phyloP scores from a whole-genome alignment of 2,797 vertebrate genomes.

The Trachops cirrhosus region DNA sequence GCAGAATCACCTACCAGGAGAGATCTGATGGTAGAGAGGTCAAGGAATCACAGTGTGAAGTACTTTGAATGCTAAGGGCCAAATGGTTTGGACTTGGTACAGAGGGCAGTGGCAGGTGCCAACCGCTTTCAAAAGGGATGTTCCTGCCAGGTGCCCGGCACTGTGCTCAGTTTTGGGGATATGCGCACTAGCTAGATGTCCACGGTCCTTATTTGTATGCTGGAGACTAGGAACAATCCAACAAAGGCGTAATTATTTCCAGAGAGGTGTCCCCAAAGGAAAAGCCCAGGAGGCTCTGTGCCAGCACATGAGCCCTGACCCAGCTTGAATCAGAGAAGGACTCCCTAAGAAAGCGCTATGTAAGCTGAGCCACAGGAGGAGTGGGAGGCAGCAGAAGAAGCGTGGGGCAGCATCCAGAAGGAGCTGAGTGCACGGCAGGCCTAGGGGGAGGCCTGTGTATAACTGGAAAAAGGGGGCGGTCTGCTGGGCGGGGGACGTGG shows the following conservation, averaged over 20 bases:
- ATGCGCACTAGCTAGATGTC: neutral
- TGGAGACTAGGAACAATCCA: neutral
- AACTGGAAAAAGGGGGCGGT: neutral
- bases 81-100: slow-evolving; percentile 17
- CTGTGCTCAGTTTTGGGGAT: neutral
- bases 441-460: slow-evolving; percentile 38
- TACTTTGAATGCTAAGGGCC: neutral
- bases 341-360: neutral
- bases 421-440: slow-evolving; percentile 10
- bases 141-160: neutral
- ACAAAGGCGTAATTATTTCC: neutral
- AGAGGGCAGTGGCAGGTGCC: neutral
- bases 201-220: neutral
- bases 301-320: neutral
- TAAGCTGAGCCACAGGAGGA: slow-evolving; percentile 6
- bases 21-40: neutral
- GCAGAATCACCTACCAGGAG: neutral
- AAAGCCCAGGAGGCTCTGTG: neutral
- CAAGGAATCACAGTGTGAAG: neutral
- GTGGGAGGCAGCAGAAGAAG: slow-evolving; percentile 67
- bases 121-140: neutral
- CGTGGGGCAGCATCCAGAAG: slow-evolving; percentile 60
- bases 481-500: neutral
- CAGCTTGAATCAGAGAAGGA: neutral
- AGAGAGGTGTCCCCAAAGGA: neutral